phyloP scores from a whole-genome alignment of 1,140 invertebrate species.

The Drosophila oshimai region DNA sequence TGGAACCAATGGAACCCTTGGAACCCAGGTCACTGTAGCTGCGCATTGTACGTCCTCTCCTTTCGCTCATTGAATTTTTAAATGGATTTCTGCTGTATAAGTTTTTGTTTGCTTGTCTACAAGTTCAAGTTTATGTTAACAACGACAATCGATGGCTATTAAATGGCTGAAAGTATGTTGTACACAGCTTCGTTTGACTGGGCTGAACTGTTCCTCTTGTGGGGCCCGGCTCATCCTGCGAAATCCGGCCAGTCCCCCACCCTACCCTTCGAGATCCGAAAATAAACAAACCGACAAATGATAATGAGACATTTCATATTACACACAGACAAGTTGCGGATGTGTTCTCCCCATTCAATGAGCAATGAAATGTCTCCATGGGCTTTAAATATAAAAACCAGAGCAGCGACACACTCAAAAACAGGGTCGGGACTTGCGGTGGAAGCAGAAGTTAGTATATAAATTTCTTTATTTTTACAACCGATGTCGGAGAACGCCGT shows the following conservation, averaged over 20 bases:
- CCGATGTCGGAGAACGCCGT: slow-evolving; percentile 52
- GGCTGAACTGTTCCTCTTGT: slow-evolving; percentile 4
- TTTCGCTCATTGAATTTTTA: slow-evolving; percentile 21
- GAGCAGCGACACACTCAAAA: slow-evolving; percentile 10
- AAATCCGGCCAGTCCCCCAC: slow-evolving; percentile 10
- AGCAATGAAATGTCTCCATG: slow-evolving; percentile 52
- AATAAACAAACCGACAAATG: slow-evolving; percentile 67
- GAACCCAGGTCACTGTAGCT: neutral
- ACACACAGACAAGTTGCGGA: slow-evolving; percentile 24
- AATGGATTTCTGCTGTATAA: slow-evolving; percentile 71
- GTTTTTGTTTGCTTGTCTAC: slow-evolving; percentile 63
- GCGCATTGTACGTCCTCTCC: neutral
- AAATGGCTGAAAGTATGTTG: slow-evolving; percentile 61
- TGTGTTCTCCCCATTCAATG: slow-evolving; percentile 18
- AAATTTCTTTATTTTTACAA: slow-evolving; percentile 76
- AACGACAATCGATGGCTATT: slow-evolving; percentile 72
- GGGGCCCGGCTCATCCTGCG: slow-evolving; percentile 8
- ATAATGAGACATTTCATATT: slow-evolving; percentile 72
- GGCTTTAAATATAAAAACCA: slow-evolving; percentile 61
- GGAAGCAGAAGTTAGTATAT: slow-evolving; percentile 58
- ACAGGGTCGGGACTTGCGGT: slow-evolving; percentile 12
- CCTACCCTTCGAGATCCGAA: neutral
- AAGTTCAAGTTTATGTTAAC: slow-evolving; percentile 74
- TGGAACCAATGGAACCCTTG: neutral
- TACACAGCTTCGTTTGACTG: slow-evolving; percentile 21